Evolutionary conservation across 2,113 vertebrate species (phyloP).

Genomic region (Paedocypris sp.): DNA sequence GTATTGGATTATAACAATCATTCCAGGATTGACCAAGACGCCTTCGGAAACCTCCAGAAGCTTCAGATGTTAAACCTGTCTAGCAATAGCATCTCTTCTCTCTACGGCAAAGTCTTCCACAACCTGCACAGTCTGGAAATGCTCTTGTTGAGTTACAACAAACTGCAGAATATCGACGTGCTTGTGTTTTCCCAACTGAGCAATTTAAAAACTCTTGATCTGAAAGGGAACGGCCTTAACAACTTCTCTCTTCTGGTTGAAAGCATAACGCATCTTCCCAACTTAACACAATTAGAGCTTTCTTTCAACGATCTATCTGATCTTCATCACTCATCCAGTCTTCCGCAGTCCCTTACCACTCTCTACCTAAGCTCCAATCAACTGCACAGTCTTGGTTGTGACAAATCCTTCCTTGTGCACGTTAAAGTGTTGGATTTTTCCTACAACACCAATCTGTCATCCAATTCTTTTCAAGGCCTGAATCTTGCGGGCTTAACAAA

Average conservation of each 20-base stretch:
- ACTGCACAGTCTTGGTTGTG: constrained; percentile 45
- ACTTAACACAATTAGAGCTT: constrained; percentile 53
- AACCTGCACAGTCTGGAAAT: constrained; percentile 47
- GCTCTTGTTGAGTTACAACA: constrained; percentile 51
- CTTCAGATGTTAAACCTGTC: constrained; percentile 55
- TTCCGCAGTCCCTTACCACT: constrained; percentile 42
- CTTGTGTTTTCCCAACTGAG: constrained; percentile 40
- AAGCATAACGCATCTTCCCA: constrained; percentile 44
- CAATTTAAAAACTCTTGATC: constrained; percentile 39
- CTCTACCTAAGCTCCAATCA: constrained; percentile 58
- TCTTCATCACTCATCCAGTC: constrained; percentile 40
- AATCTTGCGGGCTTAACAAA: constrained; percentile 39
- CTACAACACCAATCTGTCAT: constrained; percentile 41
- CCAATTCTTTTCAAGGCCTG: constrained; percentile 42
- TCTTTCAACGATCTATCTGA: constrained; percentile 54
- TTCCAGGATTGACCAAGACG: constrained; percentile 27
- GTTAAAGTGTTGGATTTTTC: constrained; percentile 59
- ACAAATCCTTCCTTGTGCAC: constrained; percentile 32
- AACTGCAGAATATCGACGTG: constrained; percentile 37
- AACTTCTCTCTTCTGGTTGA: constrained; percentile 48
- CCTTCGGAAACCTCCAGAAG: constrained; percentile 53
- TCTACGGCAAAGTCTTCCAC: constrained; percentile 39
- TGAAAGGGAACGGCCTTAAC: constrained; percentile 46
- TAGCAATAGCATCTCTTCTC: constrained; percentile 45
- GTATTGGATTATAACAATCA: constrained; percentile 51